A percentile compares a stretch with the other conserved stretches of the same genome.
Conservation (phyloP, 2,888 invertebrate genomes). For the Invenusta paracnida region DNA sequence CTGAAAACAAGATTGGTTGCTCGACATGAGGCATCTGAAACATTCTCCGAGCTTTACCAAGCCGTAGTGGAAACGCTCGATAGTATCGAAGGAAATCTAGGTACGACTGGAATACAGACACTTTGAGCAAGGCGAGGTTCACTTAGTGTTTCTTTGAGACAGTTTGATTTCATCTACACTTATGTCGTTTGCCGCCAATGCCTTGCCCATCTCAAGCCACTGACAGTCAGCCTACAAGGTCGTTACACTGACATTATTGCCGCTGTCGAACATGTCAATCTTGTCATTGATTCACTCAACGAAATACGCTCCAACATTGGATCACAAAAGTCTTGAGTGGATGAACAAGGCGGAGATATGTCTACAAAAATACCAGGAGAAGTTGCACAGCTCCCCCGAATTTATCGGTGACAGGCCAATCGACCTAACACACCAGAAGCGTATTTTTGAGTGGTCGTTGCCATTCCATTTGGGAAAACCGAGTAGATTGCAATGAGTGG, state of each 20-base stretch:
- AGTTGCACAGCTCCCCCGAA: neutral
- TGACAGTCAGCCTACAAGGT: neutral
- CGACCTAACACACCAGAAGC: neutral
- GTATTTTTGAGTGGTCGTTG: neutral
- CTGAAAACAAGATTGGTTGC: too few species aligned
- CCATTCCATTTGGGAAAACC: neutral
- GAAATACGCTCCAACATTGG: neutral
- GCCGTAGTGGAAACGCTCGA: too few species aligned
- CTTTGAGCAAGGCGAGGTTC: too few species aligned
- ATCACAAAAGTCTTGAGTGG: neutral
- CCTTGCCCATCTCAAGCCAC: neutral
- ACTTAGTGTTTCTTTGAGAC: neutral
- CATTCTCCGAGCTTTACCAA: too few species aligned
- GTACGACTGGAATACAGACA: too few species aligned
- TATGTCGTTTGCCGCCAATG: neutral
- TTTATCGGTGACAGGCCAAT: neutral
- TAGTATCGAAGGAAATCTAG: too few species aligned
- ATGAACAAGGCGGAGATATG: neutral
- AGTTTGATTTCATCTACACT: neutral
- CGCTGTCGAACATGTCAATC: neutral
- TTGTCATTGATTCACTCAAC: neutral
- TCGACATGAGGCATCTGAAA: too few species aligned
- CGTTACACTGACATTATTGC: neutral
- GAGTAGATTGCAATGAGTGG: neutral
- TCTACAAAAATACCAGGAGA: neutral